These are phyloP conservation scores for Eilema caniola DNA, from an alignment of 2,888 invertebrate species.

Conservation along the genomic window DNA sequence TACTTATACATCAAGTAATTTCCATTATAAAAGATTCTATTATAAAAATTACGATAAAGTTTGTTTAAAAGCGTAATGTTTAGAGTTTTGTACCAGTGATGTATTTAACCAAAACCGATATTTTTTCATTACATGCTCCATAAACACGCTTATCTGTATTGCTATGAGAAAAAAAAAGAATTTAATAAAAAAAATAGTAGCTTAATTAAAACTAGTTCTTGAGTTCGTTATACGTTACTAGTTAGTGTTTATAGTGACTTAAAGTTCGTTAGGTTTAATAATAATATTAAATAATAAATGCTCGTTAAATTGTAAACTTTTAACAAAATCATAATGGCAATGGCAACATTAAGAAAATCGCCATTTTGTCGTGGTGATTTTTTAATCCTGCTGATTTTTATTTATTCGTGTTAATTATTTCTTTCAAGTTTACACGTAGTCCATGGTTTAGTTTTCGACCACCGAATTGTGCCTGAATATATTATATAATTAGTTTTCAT, in stretches of 20 bases:
- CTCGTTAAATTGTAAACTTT: not conserved
- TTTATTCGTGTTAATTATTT: constrained; percentile 44
- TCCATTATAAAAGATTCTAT: not conserved
- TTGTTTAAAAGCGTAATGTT: not conserved
- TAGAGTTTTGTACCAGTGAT: not conserved
- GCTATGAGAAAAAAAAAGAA: not conserved
- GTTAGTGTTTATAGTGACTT: no score
- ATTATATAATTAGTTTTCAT: constrained; percentile 21
- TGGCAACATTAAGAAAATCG: constrained; percentile 35
- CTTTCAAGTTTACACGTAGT: constrained; percentile 24
- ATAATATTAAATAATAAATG: no score
- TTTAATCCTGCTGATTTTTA: constrained; percentile 44
- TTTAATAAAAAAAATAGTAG: not conserved
- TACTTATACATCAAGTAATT: not conserved
- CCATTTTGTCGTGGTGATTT: constrained; percentile 61
- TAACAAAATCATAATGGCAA: not conserved
- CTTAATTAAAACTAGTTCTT: not conserved
- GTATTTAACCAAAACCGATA: not conserved
- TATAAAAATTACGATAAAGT: not conserved
- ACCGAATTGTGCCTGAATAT: constrained; percentile 35
- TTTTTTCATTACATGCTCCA: not conserved
- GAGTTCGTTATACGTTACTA: not conserved
- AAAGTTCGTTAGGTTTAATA: no score
- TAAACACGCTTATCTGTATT: not conserved
- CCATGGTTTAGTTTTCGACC: constrained; percentile 20